Evolutionary conservation across 2,113 vertebrate genomes (phyloP), one percentile per base, ranked within the genome.

Genomic region (Pluvialis apricaria): DNA sequence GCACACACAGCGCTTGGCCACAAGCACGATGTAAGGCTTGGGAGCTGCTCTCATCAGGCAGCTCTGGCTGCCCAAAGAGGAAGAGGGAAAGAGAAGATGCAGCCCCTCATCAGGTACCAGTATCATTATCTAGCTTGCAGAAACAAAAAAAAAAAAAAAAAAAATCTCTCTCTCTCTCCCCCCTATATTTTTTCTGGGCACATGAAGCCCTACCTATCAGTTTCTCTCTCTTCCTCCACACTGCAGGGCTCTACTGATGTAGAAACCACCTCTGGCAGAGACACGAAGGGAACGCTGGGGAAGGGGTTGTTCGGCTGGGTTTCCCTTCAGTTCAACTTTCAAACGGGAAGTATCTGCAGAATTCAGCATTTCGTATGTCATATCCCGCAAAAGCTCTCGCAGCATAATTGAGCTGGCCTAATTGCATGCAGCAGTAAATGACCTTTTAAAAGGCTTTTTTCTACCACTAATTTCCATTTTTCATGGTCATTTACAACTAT

Each of bases 391-490:
- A 92, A 90, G 51, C 58, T 92, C 45, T 82, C 11, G 1, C 70
- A 55, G 49, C 31, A 26, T 87, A 89, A 91, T 28, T 87, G 58
- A 92, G 75, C 70, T 69, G 20, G 17, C 49, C 58, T 95, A 94
- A 94, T 86, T 79, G 42, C 38, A 2, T 45, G 57, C 75, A 73
- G 69, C 55, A 72, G 69, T 91, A 92, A 95, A 86, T 85, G 88
- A 87, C 86, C 91, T 95, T 87, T 86, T 94, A 93, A 93, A 83
- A 61, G 82, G 40, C 71, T 92, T 94, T 91, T 91, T 92, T 90
- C 54, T 92, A 17, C 34, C 11, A 31, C 47, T 97, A 82, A 91
- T 95, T 95, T 93, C 83, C 83, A 89, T 94, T 92, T 93, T 89
- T 91, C 85, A 91, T 73, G 62, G 73, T 85, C 77, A 77, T 96